Base-by-base conservation (phyloP, 1,140 invertebrate species). In the Charaxes varanes region DNA sequence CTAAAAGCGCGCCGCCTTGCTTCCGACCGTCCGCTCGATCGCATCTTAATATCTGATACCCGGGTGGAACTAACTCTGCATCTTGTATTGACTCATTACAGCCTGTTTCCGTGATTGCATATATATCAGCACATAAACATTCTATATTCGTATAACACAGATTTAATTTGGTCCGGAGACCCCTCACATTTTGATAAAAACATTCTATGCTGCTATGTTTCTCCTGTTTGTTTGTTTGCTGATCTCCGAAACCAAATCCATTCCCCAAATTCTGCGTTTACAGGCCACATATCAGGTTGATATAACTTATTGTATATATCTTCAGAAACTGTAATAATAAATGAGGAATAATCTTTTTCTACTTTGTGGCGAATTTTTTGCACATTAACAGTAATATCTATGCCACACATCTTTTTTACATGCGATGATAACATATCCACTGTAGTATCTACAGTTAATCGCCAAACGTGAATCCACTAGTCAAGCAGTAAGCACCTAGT, bases 51-150 rank as follows among this genome's bases (percentile, higher is more conserved):
- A 52, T 48, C 22, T 43, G 30, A 15, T 48, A 56, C 7, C 44
- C 44, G 4, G 15, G 27, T 16, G 53, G 44, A 0, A 56, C 28
- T 2, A 56, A 22, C 32, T 56, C 53, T 2, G 43, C 37, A 19
- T 55, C 53, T 1, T 50, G 34, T 8, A 55, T 55, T 3, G 53
- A 55, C 17, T 43, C 30, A 16, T 31, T 45, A 30, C 42, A 46
- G 3, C 38, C 38, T 1, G 41, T 27, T 26, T 53, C 49, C 2
- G 49, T 46, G 19, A 53, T 46, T 14, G 42, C 49, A 23, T 22
- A 53, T 24, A 53, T 18, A 31, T 53, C 38, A 17, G 35, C 27
- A 15, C 28, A 13, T 4, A 26, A 30, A 7, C 19, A 18, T 5
- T 8, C 10, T 11, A 52, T 24, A 15, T 13, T 37, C 5, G 14